These are phyloP conservation scores for Perizoma flavofasciatum DNA, from an alignment of 2,888 invertebrate species.

Conservation along the genomic window DNA sequence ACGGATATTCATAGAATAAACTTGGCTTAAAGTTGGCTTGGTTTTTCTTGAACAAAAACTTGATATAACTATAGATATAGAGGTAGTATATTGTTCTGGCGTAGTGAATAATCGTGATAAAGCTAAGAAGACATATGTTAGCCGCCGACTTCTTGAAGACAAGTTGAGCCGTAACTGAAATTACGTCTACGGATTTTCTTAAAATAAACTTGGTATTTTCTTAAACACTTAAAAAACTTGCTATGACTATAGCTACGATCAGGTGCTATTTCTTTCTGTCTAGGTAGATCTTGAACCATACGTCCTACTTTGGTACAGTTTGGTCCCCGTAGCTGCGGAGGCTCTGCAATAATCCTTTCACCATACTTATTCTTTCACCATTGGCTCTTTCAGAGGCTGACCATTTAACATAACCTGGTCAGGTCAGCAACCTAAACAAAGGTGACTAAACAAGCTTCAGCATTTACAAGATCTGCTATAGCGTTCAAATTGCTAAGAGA, in stretches of 20 bases:
- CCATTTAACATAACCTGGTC: no score
- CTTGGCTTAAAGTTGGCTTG: no score
- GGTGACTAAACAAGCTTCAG: no score
- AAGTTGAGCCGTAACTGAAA: slow-evolving; percentile 1
- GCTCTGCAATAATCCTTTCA: no score
- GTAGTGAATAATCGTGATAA: slow-evolving; percentile 20
- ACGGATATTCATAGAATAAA: slow-evolving; percentile 1
- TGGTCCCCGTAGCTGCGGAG: no score
- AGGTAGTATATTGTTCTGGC: slow-evolving; percentile 24
- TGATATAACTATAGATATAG: no score
- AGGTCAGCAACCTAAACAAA: no score
- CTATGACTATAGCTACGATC: no score
- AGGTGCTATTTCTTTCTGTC: slow-evolving; percentile 19
- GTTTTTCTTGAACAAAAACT: not conserved
- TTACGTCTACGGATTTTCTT: not conserved
- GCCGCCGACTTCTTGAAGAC: slow-evolving; percentile 9
- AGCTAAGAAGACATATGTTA: slow-evolving; percentile 23
- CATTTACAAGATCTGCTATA: not conserved
- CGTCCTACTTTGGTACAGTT: no score
- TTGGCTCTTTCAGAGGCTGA: no score
- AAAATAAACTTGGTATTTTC: not conserved
- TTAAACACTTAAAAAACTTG: not conserved
- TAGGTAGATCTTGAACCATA: no score
- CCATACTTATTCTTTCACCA: no score
- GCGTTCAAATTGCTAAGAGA: slow-evolving; percentile 5